Evolutionary conservation across 2,797 vertebrate species (phyloP), one percentile per base, ranked within the genome.

Genomic region (Ctenochaetus hawaiiensis): DNA sequence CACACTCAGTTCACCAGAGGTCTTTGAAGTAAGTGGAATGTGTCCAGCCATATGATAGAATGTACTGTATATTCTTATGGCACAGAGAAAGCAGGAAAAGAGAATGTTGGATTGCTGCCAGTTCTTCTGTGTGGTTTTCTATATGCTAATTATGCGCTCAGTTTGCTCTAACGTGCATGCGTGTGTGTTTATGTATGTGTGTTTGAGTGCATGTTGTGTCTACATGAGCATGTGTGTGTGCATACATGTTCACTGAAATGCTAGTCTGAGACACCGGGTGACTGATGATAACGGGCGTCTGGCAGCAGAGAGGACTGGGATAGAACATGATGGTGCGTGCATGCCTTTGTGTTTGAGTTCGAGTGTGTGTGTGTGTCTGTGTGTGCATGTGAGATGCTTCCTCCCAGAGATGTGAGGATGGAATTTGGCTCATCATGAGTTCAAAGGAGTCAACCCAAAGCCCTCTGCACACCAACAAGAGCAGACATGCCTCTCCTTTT

Each of bases 1-100:
- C 86, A 77, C 80, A 64, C 82, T 84, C 87, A 74, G 82, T 78
- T 87, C 84, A 65, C 77, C 86, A 73, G 66, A 82, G 80, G 67
- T 61, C 90, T 94, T 93, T 91, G 88, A 93, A 93, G 89, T 83
- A 37, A 72, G 75, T 82, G 89, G 91, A 92, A 91, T 87, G 83
- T 52, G 67, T 89, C 86, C 88, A 90, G 82, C 86, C 81, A 80
- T 85, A 82, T 81, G 85, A 91, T 83, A 76, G 75, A 52, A 54
- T 58, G 67, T 26, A 51, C 78, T 81, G 62, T 86, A 85, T 87
- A 72, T 82, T 82, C 81, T 77, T 73, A 74, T 47, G 71, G 72
- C 71, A 47, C 77, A 81, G 76, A 78, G 84, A 88, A 83, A 90
- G 84, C 60, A 9, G 64, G 51, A 57, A 65, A 71, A 45, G 18